A percentile compares a stretch with the other conserved stretches of the same genome.
phyloP scores from a whole-genome alignment of 1,140 invertebrate species.

The Drosophila truncata region DNA sequence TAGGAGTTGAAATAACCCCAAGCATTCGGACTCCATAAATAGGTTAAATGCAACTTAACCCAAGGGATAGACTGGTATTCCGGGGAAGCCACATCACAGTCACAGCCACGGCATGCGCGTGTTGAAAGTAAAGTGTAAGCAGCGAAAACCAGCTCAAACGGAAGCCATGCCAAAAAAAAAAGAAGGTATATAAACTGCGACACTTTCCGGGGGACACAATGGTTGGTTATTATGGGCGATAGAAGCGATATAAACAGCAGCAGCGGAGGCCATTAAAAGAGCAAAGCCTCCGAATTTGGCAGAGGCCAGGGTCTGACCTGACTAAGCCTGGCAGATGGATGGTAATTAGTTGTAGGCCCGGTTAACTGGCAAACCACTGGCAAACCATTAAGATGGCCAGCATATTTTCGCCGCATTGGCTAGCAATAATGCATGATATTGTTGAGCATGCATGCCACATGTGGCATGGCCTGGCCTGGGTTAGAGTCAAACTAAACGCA shows the following conservation, averaged over 20 bases:
- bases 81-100: slow-evolving; percentile 32
- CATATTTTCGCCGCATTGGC: slow-evolving; percentile 22
- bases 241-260: slow-evolving; percentile 13
- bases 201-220: slow-evolving; percentile 40
- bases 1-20: neutral
- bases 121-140: slow-evolving; percentile 44
- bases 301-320: slow-evolving; percentile 13
- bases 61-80: slow-evolving; percentile 14
- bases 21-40: slow-evolving; percentile 10
- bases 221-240: slow-evolving; percentile 12
- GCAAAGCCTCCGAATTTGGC: slow-evolving; percentile 34
- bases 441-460: slow-evolving; percentile 41
- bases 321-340: slow-evolving; percentile 1
- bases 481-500: slow-evolving; percentile 23
- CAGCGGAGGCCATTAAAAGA: slow-evolving; percentile 32
- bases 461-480: slow-evolving; percentile 35
- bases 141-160: slow-evolving; percentile 38
- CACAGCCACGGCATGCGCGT: neutral
- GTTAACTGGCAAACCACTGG: slow-evolving; percentile 8
- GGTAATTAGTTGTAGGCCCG: slow-evolving; percentile 44
- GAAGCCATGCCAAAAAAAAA: slow-evolving; percentile 35
- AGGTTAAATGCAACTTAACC: slow-evolving; percentile 39
- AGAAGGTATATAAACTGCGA: slow-evolving; percentile 20
- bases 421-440: slow-evolving; percentile 42
- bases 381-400: slow-evolving; percentile 37